phyloP scores from a whole-genome alignment of 2,797 vertebrate genomes.

The Trematomus bernacchii region DNA sequence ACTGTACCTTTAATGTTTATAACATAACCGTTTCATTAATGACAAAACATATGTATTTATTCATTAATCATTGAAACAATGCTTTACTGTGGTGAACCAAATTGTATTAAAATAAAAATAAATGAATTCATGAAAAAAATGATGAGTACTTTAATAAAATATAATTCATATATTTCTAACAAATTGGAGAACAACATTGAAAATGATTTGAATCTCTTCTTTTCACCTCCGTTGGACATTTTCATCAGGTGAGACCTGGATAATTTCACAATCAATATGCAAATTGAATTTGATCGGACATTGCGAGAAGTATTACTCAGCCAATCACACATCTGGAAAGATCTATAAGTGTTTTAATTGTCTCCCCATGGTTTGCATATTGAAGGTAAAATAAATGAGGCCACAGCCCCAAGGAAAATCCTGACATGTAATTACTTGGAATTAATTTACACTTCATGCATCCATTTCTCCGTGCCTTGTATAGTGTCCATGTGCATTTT shows the following conservation, averaged over 20 bases:
- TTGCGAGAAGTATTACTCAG: constrained; percentile 6
- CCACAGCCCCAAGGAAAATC: not conserved
- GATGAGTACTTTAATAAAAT: not conserved
- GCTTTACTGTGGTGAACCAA: not conserved
- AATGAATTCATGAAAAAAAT: rapidly evolving
- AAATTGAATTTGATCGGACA: constrained; percentile 35
- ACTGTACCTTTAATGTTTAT: no score
- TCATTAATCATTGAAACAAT: not conserved
- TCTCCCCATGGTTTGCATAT: constrained; percentile 1
- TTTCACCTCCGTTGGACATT: not conserved
- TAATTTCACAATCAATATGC: constrained; percentile 4
- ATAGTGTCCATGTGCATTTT: not conserved
- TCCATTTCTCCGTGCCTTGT: not conserved
- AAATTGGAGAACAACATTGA: not conserved
- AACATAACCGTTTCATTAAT: not conserved
- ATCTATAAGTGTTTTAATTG: constrained; percentile 35
- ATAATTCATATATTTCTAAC: not conserved
- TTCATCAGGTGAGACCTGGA: not conserved
- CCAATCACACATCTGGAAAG: constrained; percentile 18
- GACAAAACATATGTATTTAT: no score
- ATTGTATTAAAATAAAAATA: not conserved
- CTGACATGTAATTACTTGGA: constrained; percentile 6
- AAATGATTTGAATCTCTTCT: not conserved
- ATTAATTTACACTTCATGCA: not conserved
- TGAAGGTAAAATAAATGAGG: constrained; percentile 28